Evolutionary conservation across 2,113 vertebrate genomes (phyloP).

Genomic region (Bufo gargarizans): DNA sequence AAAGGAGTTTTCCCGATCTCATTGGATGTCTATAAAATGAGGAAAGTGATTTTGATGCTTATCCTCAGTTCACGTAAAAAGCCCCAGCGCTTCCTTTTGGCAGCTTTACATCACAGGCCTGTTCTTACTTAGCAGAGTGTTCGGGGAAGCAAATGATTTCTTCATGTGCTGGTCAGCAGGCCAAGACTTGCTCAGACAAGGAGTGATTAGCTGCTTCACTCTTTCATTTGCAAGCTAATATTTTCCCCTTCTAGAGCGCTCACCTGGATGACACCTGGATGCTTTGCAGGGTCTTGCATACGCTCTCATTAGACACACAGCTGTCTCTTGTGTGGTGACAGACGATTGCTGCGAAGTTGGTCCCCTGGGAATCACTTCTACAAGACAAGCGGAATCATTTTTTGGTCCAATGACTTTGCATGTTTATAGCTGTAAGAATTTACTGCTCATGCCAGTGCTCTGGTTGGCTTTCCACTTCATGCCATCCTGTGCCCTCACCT

Average conservation of each 20-base stretch:
- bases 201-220: constrained; percentile 3
- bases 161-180: constrained; percentile 35
- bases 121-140: constrained; percentile 10
- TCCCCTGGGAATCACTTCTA: background rate
- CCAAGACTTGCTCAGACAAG: constrained; percentile 1
- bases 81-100: constrained; percentile 5
- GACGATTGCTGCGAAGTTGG: background rate
- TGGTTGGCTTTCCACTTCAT: background rate
- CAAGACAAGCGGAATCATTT: background rate
- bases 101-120: constrained; percentile 15
- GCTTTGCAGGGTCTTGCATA: background rate
- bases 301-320: background rate
- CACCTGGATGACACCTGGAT: constrained; percentile 41
- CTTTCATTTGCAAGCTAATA: constrained; percentile 22
- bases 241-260: background rate
- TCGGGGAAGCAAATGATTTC: constrained; percentile 30
- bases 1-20: background rate
- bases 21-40: background rate
- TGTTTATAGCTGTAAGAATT: background rate
- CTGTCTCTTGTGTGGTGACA: background rate
- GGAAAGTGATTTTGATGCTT: background rate
- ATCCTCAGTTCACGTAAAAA: background rate
- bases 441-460: background rate
- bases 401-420: background rate
- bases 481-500: background rate